phyloP scores from a whole-genome alignment of 2,113 vertebrate genomes.

The Campylomormyrus tamandua region DNA sequence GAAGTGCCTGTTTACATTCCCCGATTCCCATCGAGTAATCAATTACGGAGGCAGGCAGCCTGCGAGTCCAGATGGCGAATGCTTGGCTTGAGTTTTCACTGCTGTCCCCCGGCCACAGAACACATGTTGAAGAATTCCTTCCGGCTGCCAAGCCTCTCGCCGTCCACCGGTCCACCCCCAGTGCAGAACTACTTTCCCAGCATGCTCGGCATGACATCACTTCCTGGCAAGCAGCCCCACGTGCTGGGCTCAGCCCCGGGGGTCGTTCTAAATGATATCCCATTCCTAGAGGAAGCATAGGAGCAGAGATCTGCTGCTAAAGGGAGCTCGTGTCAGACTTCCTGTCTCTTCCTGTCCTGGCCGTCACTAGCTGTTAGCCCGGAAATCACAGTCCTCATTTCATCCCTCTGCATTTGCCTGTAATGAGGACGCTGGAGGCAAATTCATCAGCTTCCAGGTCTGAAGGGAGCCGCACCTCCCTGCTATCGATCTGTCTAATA shows the following conservation, averaged over 20 bases:
- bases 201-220: slow-evolving; percentile 32
- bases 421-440: slow-evolving; percentile 19
- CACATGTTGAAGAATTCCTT: slow-evolving; percentile 16
- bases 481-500: slow-evolving; percentile 34
- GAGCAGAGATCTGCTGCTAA: not conserved
- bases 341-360: not conserved
- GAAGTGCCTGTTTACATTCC: not conserved
- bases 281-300: not conserved
- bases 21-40: not conserved
- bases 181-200: slow-evolving; percentile 23
- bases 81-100: slow-evolving; percentile 2
- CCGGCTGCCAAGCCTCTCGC: slow-evolving; percentile 28
- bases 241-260: not conserved
- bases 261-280: not conserved
- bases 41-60: slow-evolving; percentile 13
- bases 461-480: slow-evolving; percentile 22
- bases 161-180: slow-evolving; percentile 11
- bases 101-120: slow-evolving; percentile 13
- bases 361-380: not conserved
- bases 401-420: slow-evolving; percentile 9
- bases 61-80: slow-evolving; percentile 32
- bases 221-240: slow-evolving; percentile 30
- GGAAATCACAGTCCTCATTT: not conserved
- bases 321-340: not conserved
- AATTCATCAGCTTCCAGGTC: slow-evolving; percentile 22